Conservation (phyloP, 2,113 vertebrate genomes). For the Psophia crepitans region DNA sequence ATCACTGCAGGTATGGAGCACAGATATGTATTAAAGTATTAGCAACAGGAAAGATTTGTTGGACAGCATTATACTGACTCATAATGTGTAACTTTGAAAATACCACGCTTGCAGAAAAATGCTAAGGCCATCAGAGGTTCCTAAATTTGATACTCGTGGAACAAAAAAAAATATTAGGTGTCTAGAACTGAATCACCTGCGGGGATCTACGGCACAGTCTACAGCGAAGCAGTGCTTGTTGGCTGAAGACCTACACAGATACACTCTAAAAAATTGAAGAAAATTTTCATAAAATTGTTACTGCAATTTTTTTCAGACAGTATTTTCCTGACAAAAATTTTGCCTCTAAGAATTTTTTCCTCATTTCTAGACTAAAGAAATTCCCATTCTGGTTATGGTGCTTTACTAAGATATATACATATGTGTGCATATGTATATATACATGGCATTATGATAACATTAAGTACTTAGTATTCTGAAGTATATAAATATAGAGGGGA, state of each 20-base stretch:
- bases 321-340: background rate
- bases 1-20: background rate
- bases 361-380: background rate
- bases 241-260: background rate
- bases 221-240: background rate
- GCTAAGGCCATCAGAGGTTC: background rate
- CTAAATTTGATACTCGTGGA: background rate
- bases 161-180: background rate
- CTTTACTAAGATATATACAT: background rate
- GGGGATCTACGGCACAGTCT: background rate
- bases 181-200: background rate
- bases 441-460: background rate
- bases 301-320: background rate
- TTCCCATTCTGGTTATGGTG: background rate
- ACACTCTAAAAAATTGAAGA: background rate
- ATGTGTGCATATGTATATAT: background rate
- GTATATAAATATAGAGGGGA: rapidly evolving
- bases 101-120: background rate
- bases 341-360: background rate
- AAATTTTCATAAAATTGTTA: background rate
- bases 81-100: background rate
- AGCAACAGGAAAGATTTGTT: background rate
- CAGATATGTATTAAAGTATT: background rate
- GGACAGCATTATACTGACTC: background rate
- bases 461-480: background rate